Base-by-base conservation (phyloP, 2,888 invertebrate species). In the Phania funesta region DNA sequence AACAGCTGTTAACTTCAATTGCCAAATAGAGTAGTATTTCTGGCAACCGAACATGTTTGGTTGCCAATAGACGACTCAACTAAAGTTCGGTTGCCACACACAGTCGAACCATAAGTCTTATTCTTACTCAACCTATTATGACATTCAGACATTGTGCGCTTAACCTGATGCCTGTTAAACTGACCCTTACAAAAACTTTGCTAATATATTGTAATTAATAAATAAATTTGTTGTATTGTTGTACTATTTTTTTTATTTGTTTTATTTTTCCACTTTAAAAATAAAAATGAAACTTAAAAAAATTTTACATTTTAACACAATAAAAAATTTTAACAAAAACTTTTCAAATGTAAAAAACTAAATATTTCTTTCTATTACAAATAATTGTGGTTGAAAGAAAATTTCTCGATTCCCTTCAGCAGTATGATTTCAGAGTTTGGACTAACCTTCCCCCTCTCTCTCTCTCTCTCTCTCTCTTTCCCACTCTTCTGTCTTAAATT, bases 151-250 rank as follows among this genome's bases (percentile, higher is more conserved):
- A n/a, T n/a, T n/a, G n/a, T n/a, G n/a, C n/a, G n/a, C n/a, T n/a
- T n/a, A n/a, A n/a, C n/a, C n/a, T n/a, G n/a, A n/a, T n/a, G n/a
- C n/a, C n/a, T n/a, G 26, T 26, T 26, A 6, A 26, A 26, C 3
- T 5, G 22, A 3, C 22, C 32, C 20, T 35, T 54, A 4, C 26
- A 46, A 65, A 20, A 54, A 38, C 22, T 52, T 24, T 54, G 38
- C 68, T 80, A 75, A 80, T 41, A 70, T 80, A 80, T 64, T 64
- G n/a, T 32, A 77, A 29, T 52, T 6, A 35, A 62, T 52, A 68
- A 60, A 52, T 48, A 29, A 62, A 67, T 32, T 78, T 80, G 80
- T 80, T 80, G 80, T 75, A 68, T 80, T 75, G 80, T 80, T 80
- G 68, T 70, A 70, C 46, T 46, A 24, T 38, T 70, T 20, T 35